Evolutionary conservation across 1,140 invertebrate species (phyloP), one percentile per base, ranked within the genome.

Genomic region (Cephus cinctus): DNA sequence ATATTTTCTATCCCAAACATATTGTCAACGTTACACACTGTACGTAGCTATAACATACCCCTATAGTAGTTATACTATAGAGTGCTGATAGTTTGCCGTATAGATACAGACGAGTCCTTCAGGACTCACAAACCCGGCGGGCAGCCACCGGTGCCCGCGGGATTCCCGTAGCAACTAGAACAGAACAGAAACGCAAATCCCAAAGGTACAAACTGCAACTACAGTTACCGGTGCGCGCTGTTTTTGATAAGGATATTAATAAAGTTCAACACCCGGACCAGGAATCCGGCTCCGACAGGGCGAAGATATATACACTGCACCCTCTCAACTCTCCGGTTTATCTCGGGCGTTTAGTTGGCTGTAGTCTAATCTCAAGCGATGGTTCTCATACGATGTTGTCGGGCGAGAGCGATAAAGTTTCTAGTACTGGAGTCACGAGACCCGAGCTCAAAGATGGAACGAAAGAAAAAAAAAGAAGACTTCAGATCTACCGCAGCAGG

Each of bases 241-340:
- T 59, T 68, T 69, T 69, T 68, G 61, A 67, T 69, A 71, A 67
- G 62, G 65, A 67, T 65, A 70, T 71, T 69, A 68, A 69, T 71
- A 69, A 68, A 65, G 54, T 71, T 69, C 14, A n/a, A n/a, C n/a
- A n/a, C n/a, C n/a, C n/a, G n/a, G n/a, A 15, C 3, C n/a, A 8
- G 8, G 34, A 36, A 36, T 18, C 19, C 34, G 3, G 9, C 19
- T 12, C 15, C 8, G 8, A 18, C 14, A 8, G 9, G 1, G 12
- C 27, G 9, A 30, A 12, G 8, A 30, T 8, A 36, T 14, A 14
- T 14, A 16, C 11, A 14, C 8, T 36, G 8, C 11, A 36, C 21
- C 5, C 3, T 5, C 20, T 12, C 18, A 8, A 5, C 16, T 18
- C 14, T 40, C 16, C 11, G 15, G 9, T 4, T 16, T 15, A 15